phyloP scores from a whole-genome alignment of 2,797 vertebrate species.

The Lates japonicus region DNA sequence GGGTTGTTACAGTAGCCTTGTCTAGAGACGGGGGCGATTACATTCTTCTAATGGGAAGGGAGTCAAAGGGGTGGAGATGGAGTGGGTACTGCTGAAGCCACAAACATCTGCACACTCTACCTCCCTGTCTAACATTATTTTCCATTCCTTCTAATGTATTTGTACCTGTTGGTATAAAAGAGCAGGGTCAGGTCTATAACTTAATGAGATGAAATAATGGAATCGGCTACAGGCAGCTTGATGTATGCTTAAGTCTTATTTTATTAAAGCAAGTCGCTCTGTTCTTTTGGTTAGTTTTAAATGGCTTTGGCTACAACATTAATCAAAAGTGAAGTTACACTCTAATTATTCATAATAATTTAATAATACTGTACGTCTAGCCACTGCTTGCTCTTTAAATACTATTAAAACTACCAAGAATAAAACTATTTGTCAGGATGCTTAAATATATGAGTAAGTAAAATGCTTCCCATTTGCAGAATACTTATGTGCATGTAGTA shows the following conservation, averaged over 20 bases:
- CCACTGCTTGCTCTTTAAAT: background rate
- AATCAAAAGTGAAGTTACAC: slow-evolving; percentile 5
- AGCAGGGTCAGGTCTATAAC: background rate
- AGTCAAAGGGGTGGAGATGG: slow-evolving; percentile 24
- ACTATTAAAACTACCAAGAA: background rate
- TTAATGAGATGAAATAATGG: background rate
- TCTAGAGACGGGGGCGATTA: slow-evolving; percentile 57
- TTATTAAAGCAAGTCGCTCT: background rate
- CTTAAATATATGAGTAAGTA: background rate
- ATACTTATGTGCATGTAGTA: background rate
- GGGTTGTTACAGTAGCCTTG: slow-evolving; percentile 58
- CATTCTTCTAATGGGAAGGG: slow-evolving; percentile 50
- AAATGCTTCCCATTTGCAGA: background rate
- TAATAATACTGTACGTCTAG: background rate
- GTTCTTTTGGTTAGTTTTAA: background rate
- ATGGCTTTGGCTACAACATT: background rate
- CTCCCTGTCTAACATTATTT: slow-evolving; percentile 29
- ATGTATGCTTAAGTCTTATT: background rate
- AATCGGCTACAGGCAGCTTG: slow-evolving; percentile 1
- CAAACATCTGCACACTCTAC: slow-evolving; percentile 42
- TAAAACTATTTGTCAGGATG: background rate
- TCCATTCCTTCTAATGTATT: slow-evolving; percentile 39
- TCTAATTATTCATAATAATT: background rate
- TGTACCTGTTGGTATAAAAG: slow-evolving; percentile 20
- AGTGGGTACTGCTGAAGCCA: slow-evolving; percentile 33